A percentile compares a stretch with the other conserved stretches of the same genome.
These are phyloP conservation scores for Andrena dorsata DNA, from an alignment of 2,888 invertebrate genomes.

Conservation along the genomic window DNA sequence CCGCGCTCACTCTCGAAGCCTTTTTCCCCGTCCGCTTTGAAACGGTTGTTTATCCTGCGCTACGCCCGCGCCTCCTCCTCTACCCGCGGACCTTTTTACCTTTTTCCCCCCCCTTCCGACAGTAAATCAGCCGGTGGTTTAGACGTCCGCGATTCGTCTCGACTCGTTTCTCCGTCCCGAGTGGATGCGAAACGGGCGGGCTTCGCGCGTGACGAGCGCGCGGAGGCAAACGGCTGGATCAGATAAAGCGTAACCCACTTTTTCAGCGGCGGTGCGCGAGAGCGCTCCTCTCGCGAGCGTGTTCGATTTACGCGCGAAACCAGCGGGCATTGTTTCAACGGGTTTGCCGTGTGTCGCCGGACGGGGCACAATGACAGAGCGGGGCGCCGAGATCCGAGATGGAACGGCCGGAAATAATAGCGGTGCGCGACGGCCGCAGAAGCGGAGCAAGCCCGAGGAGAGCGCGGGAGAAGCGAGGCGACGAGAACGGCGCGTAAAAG, in stretches of 20 bases:
- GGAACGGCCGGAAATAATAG: slow-evolving; percentile 73
- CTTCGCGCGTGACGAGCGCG: neutral
- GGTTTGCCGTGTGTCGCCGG: slow-evolving; percentile 59
- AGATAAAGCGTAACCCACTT: slow-evolving; percentile 59
- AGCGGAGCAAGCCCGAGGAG: slow-evolving; percentile 21
- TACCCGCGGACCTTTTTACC: neutral
- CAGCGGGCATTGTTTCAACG: slow-evolving; percentile 59
- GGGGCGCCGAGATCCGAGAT: slow-evolving; percentile 38
- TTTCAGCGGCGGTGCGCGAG: slow-evolving; percentile 29
- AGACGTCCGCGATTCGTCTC: slow-evolving; percentile 2
- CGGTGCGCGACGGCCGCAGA: slow-evolving; percentile 23
- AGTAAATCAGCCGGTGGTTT: neutral
- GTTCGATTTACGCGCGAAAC: slow-evolving; percentile 34
- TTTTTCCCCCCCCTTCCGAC: neutral
- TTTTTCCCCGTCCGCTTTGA: slow-evolving; percentile 20
- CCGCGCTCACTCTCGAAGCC: slow-evolving; percentile 64
- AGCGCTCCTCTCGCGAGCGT: slow-evolving; percentile 31
- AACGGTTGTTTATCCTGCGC: slow-evolving; percentile 17
- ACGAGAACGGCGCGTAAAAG: slow-evolving; percentile 64
- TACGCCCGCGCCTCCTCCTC: neutral
- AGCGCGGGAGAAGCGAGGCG: slow-evolving; percentile 53
- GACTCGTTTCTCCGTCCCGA: neutral
- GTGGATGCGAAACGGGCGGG: neutral
- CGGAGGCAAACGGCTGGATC: slow-evolving; percentile 34
- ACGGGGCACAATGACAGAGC: slow-evolving; percentile 39